A percentile compares a stretch with the other conserved stretches of the same genome.
These are phyloP conservation scores for Coreoperca whiteheadi DNA, from an alignment of 2,113 vertebrate species.

Conservation along the genomic window DNA sequence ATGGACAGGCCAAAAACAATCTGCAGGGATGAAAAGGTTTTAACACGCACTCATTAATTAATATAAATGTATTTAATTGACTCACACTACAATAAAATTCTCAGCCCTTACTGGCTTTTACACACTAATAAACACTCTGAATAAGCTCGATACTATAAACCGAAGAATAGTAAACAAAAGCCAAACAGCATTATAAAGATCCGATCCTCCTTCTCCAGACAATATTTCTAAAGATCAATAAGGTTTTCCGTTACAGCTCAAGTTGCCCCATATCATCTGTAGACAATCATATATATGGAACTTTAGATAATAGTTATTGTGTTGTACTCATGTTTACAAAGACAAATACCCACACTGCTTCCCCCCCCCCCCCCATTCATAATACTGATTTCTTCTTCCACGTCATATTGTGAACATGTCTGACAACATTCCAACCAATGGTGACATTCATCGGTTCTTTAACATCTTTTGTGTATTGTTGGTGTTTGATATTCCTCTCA, in stretches of 20 bases:
- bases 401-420: neutral
- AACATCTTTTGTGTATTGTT: neutral
- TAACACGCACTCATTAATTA: slow-evolving; percentile 10
- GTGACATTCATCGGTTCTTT: neutral
- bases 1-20: neutral
- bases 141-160: neutral
- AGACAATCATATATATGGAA: neutral
- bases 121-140: slow-evolving; percentile 18
- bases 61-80: slow-evolving; percentile 3
- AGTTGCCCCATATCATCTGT: neutral
- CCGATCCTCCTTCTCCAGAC: neutral
- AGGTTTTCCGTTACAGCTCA: slow-evolving; percentile 1
- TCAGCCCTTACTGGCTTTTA: slow-evolving; percentile 4
- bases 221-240: slow-evolving; percentile 18
- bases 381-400: neutral
- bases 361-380: too few species aligned
- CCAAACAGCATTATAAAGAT: slow-evolving; percentile 3
- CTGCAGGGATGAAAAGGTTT: neutral
- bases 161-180: neutral
- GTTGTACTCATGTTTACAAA: too few species aligned
- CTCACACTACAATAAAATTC: neutral
- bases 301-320: neutral
- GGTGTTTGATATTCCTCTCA: neutral
- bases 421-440: neutral
- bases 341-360: neutral